Percentiles rank a stretch among this genome's conserved stretches.
Evolutionary conservation across 1,140 invertebrate species (phyloP).

Genomic region (Drosophila arizonae): DNA sequence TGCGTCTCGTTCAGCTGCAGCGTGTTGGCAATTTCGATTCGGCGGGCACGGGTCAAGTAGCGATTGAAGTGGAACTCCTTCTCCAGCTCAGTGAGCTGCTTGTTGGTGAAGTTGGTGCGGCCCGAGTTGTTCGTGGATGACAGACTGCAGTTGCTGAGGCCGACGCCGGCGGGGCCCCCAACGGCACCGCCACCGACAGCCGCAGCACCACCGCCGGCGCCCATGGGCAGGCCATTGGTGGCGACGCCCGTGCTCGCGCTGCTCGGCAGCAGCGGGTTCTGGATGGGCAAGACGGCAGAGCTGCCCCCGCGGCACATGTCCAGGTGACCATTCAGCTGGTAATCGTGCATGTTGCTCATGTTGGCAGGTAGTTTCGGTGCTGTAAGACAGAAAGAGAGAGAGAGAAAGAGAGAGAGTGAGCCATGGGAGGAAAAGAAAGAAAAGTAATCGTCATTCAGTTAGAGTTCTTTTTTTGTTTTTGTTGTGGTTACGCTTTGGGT

Average conservation of each 20-base stretch:
- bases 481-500: slow-evolving; percentile 53
- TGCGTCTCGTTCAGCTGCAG: slow-evolving; percentile 98
- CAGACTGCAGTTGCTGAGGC: slow-evolving; percentile 66
- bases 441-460: slow-evolving; percentile 39
- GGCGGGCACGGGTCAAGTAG: slow-evolving; percentile 96
- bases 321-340: slow-evolving; percentile 77
- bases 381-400: slow-evolving; percentile 65
- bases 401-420: slow-evolving; percentile 17
- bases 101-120: slow-evolving; percentile 99
- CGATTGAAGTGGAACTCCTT: slow-evolving; percentile 99
- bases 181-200: slow-evolving; percentile 11
- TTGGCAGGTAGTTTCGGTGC: slow-evolving; percentile 87
- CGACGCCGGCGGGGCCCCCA: slow-evolving; percentile 27
- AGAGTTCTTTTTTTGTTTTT: slow-evolving; percentile 28
- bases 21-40: slow-evolving; percentile 98
- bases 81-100: slow-evolving; percentile 98
- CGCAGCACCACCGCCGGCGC: slow-evolving; percentile 21
- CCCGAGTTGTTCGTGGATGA: slow-evolving; percentile 90
- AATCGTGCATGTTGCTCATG: slow-evolving; percentile 84
- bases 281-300: slow-evolving; percentile 50
- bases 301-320: slow-evolving; percentile 71
- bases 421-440: slow-evolving; percentile 18
- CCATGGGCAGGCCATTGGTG: slow-evolving; percentile 72
- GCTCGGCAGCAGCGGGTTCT: slow-evolving; percentile 83
- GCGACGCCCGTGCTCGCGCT: slow-evolving; percentile 41